Evolutionary conservation across 1,140 invertebrate genomes (phyloP).

Genomic region (Bombus vancouverensis): DNA sequence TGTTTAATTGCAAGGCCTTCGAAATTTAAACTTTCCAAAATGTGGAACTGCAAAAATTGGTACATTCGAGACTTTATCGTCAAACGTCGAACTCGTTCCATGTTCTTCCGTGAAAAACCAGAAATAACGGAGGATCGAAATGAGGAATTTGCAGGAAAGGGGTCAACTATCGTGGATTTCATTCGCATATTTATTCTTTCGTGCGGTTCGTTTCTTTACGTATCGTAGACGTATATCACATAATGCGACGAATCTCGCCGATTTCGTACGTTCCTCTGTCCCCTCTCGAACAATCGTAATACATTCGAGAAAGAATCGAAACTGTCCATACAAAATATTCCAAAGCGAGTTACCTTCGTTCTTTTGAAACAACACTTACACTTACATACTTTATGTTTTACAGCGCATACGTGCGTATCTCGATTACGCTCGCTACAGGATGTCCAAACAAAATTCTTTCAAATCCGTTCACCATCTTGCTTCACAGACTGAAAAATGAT

Average conservation of each 20-base stretch:
- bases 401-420: background rate
- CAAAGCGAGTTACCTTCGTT: background rate
- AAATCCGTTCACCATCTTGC: background rate
- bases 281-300: background rate
- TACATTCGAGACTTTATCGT: background rate
- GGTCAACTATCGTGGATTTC: conserved; percentile 32
- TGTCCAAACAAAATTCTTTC: background rate
- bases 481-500: background rate
- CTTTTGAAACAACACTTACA: conserved; percentile 22
- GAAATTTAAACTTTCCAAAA: background rate
- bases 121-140: too few relatives aligned
- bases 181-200: conserved; percentile 63
- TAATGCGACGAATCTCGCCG: conserved; percentile 55
- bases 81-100: background rate
- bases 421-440: background rate
- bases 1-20: too few relatives aligned
- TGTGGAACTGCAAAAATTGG: too few relatives aligned
- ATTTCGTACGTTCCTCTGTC: conserved; percentile 39
- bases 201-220: conserved; percentile 49
- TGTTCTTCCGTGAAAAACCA: background rate
- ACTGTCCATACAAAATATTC: conserved; percentile 11
- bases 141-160: background rate
- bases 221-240: conserved; percentile 64
- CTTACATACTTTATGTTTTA: background rate
- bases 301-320: background rate